Base-by-base conservation (phyloP, 92 coral and sea anemone genomes). In the Siderastrea siderea region DNA sequence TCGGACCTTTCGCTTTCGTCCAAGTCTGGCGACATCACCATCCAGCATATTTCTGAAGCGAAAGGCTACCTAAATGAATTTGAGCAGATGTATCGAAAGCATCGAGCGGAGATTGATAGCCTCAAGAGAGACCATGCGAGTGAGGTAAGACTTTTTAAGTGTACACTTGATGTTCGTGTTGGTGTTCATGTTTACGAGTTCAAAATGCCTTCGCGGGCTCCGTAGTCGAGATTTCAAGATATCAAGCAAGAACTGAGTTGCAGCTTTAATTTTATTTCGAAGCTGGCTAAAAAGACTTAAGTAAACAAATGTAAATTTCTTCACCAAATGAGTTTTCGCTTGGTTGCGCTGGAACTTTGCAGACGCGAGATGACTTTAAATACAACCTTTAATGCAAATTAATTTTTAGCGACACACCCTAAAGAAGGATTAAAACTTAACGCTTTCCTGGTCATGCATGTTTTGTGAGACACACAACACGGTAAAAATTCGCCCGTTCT, bases 41-140 rank as follows among this genome's bases (percentile, higher is more conserved):
- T 96, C 9, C 98, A 96, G 80, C 98, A 98, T 65, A 98, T 98
- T 61, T 82, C 96, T 46, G 99, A 96, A 58, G 99, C 99, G 43
- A 98, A 98, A 72, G 95, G 93, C 80, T 94, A 95, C 79, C 93
- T 98, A 90, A 93, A 93, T 68, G 98, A 98, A 80, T 94, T 98
- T 89, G 98, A 98, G 78, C 92, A 95, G 13, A 94, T 95, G 72
- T 98, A 93, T 94, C 92, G 98, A 69, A 86, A 92, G 62, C 95
- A 92, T 87, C 89, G 96, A 65, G 87, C 80, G 47, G 95, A 95
- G 81, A 89, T 98, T 63, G 99, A 98, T 78, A 88, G 86, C 71
- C 88, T 95, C 65, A 98, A 93, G 83, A 90, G 96, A 51, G 93
- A 96, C 44, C 99, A 98, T 63, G 81, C 94, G 52, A 88, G 94